Conservation (phyloP, 2,113 vertebrate genomes). For the Mirounga angustirostris region DNA sequence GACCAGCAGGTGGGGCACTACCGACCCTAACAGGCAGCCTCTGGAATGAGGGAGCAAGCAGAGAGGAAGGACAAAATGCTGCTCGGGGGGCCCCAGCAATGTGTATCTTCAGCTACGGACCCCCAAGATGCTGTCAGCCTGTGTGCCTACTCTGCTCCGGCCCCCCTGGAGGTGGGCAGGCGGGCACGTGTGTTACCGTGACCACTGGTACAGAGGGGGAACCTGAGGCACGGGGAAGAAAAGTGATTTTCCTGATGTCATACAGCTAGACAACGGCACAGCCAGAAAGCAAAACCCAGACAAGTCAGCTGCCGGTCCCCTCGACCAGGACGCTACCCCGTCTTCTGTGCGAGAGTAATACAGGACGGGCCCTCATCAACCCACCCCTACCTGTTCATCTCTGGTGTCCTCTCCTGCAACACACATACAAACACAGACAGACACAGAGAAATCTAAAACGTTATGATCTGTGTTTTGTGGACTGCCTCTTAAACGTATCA, state of each 20-base stretch:
- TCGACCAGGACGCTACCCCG: fast-evolving
- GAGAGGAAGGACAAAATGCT: neutral
- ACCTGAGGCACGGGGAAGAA: neutral
- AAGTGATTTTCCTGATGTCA: neutral
- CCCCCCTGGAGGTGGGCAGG: neutral
- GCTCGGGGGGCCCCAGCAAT: neutral
- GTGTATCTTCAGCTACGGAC: neutral
- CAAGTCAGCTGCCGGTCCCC: fast-evolving
- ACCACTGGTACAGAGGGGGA: neutral
- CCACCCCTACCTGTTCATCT: fast-evolving
- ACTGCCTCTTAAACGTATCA: neutral
- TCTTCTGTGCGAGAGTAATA: too few relatives aligned
- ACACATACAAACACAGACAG: neutral
- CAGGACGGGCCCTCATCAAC: fast-evolving
- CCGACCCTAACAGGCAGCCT: neutral
- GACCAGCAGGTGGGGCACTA: neutral
- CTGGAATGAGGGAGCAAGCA: neutral
- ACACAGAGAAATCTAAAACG: fast-evolving
- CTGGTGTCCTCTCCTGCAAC: neutral
- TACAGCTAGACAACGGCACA: neutral
- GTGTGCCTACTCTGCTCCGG: neutral
- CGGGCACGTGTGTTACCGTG: neutral
- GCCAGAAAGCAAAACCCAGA: neutral
- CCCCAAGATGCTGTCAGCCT: neutral
- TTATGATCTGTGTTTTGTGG: fast-evolving